phyloP scores from a whole-genome alignment of 2,113 vertebrate genomes.

The Anoura caudifer region DNA sequence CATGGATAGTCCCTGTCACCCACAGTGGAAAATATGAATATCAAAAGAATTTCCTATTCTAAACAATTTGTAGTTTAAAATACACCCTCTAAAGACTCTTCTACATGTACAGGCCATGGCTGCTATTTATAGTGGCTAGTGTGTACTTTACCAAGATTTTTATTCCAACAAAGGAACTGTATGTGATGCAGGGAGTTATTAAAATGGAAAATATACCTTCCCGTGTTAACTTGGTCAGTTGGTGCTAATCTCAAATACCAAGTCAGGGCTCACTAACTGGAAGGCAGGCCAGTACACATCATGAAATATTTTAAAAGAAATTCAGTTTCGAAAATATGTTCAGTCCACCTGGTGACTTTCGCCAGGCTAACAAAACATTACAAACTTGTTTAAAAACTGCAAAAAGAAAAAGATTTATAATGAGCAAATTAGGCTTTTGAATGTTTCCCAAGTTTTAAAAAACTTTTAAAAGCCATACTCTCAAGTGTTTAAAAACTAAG shows the following conservation, averaged over 20 bases:
- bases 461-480: neutral
- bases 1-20: constrained; percentile 49
- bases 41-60: constrained; percentile 82
- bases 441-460: constrained; percentile 5
- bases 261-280: neutral
- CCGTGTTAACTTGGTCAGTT: constrained; percentile 43
- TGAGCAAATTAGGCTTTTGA: constrained; percentile 30
- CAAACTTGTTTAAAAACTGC: neutral
- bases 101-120: constrained; percentile 72
- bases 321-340: constrained; percentile 29
- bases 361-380: neutral
- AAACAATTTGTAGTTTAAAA: constrained; percentile 84
- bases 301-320: constrained; percentile 1
- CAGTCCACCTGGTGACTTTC: neutral
- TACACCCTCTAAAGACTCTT: constrained; percentile 79
- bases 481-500: constrained; percentile 16
- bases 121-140: constrained; percentile 81
- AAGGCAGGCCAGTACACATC: neutral
- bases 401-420: constrained; percentile 27
- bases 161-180: constrained; percentile 83
- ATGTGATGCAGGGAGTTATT: constrained; percentile 59
- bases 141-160: constrained; percentile 78
- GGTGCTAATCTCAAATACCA: constrained; percentile 49
- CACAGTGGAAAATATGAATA: constrained; percentile 79
- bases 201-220: constrained; percentile 76